These are phyloP conservation scores for Chondrilla cf. caribensis DNA, from an alignment of 37 sponge, comb jelly and placozoan species.

Conservation along the genomic window DNA sequence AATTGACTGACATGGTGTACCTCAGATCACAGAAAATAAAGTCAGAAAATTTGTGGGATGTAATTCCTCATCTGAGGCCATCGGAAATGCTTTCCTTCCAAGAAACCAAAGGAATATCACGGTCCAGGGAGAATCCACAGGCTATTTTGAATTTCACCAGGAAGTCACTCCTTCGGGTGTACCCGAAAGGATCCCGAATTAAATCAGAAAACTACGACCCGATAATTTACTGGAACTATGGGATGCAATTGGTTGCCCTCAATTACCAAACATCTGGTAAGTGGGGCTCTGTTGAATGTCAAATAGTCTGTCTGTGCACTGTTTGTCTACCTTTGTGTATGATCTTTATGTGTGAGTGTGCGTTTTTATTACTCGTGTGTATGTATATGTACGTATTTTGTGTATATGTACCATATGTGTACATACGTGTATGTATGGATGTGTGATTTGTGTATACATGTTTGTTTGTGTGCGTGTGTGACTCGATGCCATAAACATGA, in stretches of 20 bases:
- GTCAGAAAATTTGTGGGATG: conserved; percentile 54
- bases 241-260: conserved; percentile 75
- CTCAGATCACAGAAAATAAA: conserved; percentile 53
- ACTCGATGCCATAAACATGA: too few species aligned
- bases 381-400: too few species aligned
- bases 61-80: conserved; percentile 35
- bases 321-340: too few species aligned
- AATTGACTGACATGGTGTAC: conserved; percentile 17
- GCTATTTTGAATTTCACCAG: background rate
- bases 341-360: too few species aligned
- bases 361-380: too few species aligned
- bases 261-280: conserved; percentile 75
- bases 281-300: background rate
- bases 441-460: too few species aligned
- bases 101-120: conserved; percentile 42
- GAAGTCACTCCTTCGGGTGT: conserved; percentile 24
- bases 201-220: conserved; percentile 78
- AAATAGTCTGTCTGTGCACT: too few species aligned
- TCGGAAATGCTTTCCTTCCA: conserved; percentile 78
- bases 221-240: conserved; percentile 60
- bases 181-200: conserved; percentile 63
- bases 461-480: too few species aligned
- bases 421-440: too few species aligned
- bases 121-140: conserved; percentile 24
- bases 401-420: too few species aligned